Base-by-base conservation (phyloP, 92 coral and sea anemone genomes). In the Pocillopora meandrina region DNA sequence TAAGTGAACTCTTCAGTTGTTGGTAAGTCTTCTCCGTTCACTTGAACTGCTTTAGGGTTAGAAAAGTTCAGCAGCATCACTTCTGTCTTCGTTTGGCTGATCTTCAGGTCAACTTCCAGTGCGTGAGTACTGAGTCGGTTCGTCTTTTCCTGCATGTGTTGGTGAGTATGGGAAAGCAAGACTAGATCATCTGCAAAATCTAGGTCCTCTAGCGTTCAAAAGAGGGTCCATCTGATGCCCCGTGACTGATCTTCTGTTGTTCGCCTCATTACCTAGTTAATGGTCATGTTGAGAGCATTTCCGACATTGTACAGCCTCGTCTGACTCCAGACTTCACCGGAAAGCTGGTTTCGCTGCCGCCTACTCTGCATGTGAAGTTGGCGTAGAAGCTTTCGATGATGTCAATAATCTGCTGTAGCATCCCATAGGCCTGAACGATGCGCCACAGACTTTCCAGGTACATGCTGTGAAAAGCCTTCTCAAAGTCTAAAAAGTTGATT, bases 211-310 rank as follows among this genome's bases (percentile, higher is more conserved):
- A 31, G 11, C 9, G 18, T 57, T 16, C 58, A n/a, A 26, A 73
- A 15, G 49, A 82, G 63, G 56, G 86, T 82, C 86, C 86, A 82
- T 64, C 78, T 36, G 65, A 82, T 82, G n/a, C 49, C 49, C 7
- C 49, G 49, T 6, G 7, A 3, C 7, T 42, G 49, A 6, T 5
- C 26, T 12, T 23, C 10, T 76, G 64, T 67, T 75, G 8, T 70
- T 64, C 52, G 84, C 1, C 60, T 59, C 74, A 65, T 79, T 61
- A 80, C 65, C 59, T 64, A 80, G 83, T 78, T 57, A 16, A 80
- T 68, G 26, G 69, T 20, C 61, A 56, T 59, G 19, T 49, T 68
- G 47, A 80, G 18, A 77, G 71, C 23, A 26, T 23, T 15, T 69
- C 70, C 58, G 23, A 69, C 76, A 81, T 68, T 19, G 34, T 19